These are phyloP conservation scores for Azemiops feae DNA, from an alignment of 2,113 vertebrate species.

Conservation along the genomic window DNA sequence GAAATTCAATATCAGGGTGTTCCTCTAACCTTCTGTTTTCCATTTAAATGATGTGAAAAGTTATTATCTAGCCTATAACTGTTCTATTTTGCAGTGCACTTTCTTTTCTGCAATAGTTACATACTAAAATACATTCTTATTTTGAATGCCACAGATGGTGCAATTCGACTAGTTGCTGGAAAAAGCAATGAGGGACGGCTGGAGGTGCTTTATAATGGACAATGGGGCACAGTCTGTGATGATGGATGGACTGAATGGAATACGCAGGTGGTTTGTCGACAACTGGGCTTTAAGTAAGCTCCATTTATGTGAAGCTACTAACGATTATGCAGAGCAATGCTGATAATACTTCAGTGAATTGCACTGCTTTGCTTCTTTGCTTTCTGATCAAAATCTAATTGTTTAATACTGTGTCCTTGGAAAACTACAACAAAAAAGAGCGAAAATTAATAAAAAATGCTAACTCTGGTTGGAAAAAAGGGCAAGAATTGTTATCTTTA, in stretches of 20 bases:
- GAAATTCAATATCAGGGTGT: background rate
- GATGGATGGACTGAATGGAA: constrained; percentile 89
- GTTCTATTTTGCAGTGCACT: fast-evolving
- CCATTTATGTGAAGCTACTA: background rate
- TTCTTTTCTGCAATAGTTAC: background rate
- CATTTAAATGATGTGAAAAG: background rate
- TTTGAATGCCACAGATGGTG: constrained; percentile 77
- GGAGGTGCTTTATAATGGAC: constrained; percentile 83
- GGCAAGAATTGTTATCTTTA: background rate
- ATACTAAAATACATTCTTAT: constrained; percentile 2
- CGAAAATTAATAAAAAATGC: background rate
- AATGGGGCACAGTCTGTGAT: constrained; percentile 92
- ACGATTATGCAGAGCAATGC: background rate
- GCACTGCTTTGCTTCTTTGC: background rate
- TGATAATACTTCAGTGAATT: constrained; percentile 2
- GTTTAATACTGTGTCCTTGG: background rate
- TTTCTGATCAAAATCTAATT: background rate
- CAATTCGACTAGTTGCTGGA: constrained; percentile 79
- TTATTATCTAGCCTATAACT: background rate
- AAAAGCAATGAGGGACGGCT: constrained; percentile 79
- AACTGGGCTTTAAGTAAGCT: constrained; percentile 92
- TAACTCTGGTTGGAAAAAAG: background rate
- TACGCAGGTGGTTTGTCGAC: constrained; percentile 84
- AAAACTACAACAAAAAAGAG: background rate
- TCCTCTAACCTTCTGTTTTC: background rate